Evolutionary conservation across 2,797 vertebrate genomes (phyloP).

Genomic region (Sebastes taczanowskii): DNA sequence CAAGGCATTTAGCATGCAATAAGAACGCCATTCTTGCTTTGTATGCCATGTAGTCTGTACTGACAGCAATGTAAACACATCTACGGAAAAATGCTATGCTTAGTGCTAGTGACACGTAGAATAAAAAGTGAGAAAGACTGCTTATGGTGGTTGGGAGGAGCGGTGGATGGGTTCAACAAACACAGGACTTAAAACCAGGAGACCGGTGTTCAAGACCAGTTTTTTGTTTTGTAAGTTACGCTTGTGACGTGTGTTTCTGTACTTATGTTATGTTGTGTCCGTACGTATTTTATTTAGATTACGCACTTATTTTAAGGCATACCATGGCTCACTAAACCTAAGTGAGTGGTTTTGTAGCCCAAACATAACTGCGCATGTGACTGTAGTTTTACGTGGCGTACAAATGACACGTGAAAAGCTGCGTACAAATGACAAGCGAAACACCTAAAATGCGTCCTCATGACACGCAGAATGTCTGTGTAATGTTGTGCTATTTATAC

Average conservation of each 20-base stretch:
- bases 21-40: background rate
- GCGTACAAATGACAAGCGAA: too few relatives aligned
- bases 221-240: background rate
- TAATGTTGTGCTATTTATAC: background rate
- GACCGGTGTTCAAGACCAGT: background rate
- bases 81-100: fast-evolving
- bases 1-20: background rate
- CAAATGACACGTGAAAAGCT: background rate
- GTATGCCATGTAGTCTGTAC: background rate
- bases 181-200: background rate
- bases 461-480: background rate
- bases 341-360: fast-evolving
- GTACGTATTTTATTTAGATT: fast-evolving
- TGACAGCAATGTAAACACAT: too few relatives aligned
- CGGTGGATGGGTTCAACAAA: too few relatives aligned
- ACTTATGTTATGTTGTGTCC: background rate
- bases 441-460: too few relatives aligned
- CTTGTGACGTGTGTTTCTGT: background rate
- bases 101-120: too few relatives aligned
- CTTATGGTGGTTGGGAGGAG: too few relatives aligned
- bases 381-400: background rate
- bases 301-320: too few relatives aligned
- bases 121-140: too few relatives aligned
- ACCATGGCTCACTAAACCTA: background rate
- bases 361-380: background rate